These are phyloP conservation scores for Ginglymostoma cirratum DNA, from an alignment of 2,113 vertebrate genomes.

Conservation along the genomic window DNA sequence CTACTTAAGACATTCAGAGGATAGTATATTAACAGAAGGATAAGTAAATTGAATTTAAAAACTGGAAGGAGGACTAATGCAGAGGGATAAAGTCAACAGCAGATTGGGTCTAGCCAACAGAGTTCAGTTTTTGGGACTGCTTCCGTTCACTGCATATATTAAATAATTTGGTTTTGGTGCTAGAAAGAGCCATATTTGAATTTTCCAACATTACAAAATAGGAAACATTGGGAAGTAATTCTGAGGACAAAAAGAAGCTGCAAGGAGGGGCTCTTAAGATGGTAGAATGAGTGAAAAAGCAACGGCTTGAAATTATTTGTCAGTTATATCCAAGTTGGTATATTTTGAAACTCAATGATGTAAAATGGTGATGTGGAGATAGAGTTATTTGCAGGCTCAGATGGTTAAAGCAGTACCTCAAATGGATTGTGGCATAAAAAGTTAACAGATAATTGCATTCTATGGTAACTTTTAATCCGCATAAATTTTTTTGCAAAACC, in stretches of 20 bases:
- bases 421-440: not conserved
- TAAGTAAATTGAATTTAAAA: not conserved
- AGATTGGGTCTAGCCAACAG: not conserved
- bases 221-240: not conserved
- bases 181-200: not conserved
- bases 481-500: not conserved
- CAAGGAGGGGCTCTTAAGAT: not conserved
- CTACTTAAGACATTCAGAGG: not conserved
- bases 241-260: not conserved
- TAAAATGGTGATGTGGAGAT: not conserved
- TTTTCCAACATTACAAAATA: not conserved
- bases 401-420: not conserved
- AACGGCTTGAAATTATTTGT: not conserved
- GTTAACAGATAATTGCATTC: not conserved
- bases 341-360: not conserved
- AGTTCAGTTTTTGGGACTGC: not conserved
- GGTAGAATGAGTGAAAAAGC: not conserved
- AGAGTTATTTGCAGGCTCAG: not conserved
- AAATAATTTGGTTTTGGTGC: not conserved
- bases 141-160: not conserved
- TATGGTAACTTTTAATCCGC: not conserved
- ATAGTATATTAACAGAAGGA: not conserved
- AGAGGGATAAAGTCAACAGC: not conserved
- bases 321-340: not conserved
- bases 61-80: not conserved